Conservation (phyloP, 2,888 invertebrate species). For the Drosophila meridionalis region DNA sequence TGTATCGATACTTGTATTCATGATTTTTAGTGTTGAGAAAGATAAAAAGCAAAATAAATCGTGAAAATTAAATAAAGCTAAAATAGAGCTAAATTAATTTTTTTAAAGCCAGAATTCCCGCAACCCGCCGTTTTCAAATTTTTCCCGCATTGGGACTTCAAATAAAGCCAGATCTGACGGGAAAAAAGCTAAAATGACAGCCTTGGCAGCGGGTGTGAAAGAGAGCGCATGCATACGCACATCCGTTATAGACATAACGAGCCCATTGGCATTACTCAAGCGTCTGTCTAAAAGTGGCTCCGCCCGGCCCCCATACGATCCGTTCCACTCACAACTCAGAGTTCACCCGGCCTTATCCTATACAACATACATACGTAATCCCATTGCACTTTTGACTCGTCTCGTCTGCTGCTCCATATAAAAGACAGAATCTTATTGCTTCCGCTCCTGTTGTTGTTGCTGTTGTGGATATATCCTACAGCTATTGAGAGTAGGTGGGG, state of each 20-base stretch:
- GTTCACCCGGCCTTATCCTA: not conserved
- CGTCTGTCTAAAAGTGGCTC: constrained; percentile 20
- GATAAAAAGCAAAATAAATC: too few species aligned
- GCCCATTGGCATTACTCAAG: constrained; percentile 48
- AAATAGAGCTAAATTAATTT: too few species aligned
- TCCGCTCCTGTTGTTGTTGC: constrained; percentile 49
- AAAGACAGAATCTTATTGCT: constrained; percentile 39
- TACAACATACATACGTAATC: constrained; percentile 41
- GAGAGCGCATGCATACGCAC: constrained; percentile 32
- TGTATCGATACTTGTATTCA: too few species aligned
- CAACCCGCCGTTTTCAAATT: too few species aligned
- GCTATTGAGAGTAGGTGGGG: not conserved
- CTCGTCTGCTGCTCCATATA: constrained; percentile 60
- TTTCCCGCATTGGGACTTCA: too few species aligned
- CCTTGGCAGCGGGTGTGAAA: not conserved
- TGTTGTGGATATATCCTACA: constrained; percentile 16
- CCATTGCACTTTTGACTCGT: constrained; percentile 66
- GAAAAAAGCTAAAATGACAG: too few species aligned
- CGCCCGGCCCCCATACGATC: not conserved
- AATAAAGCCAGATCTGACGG: too few species aligned
- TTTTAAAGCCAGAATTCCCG: too few species aligned
- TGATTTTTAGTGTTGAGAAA: too few species aligned
- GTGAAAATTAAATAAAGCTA: too few species aligned
- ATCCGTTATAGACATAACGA: constrained; percentile 61
- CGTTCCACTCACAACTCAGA: not conserved